Evolutionary conservation across 2,888 invertebrate genomes (phyloP), one percentile per base, ranked within the genome.

Genomic region (Dermolepida albohirtum): DNA sequence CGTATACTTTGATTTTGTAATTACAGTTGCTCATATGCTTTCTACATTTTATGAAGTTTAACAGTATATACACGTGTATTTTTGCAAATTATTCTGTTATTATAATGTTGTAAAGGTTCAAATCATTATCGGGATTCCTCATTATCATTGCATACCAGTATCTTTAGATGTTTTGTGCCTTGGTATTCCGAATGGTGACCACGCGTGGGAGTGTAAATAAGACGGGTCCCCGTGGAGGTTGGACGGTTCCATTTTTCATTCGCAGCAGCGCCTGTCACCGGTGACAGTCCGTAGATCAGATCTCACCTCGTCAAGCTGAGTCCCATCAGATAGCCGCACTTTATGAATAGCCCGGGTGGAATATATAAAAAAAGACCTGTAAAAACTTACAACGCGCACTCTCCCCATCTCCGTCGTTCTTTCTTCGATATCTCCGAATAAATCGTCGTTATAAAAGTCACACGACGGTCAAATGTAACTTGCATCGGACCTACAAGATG

Each of bases 231-330:
- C 69, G 72, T 67, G 70, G 71, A 67, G 72, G 70, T 64, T 67
- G 71, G 71, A 68, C 70, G 70, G 74, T 78, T 79, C 78, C 78
- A 79, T 79, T 79, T 79, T 78, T 79, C 79, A 78, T 78, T 79
- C 78, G 72, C 79, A 78, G 77, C 79, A 75, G 77, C 76, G 74
- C 76, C 78, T 79, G 79, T 79, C 79, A 78, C 75, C 76, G 75
- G 76, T 78, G 79, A 78, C 78, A 78, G 78, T 74, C 73, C 75
- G 75, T 76, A 78, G 78, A 79, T 79, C 76, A 75, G 77, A 79
- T 79, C 78, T 78, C 75, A 72, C 71, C 77, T 77, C 76, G 77
- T 78, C 77, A 78, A 72, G 73, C 71, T 70, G 72, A 69, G 69
- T 67, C 70, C 72, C 68, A 74, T 74, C 73, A 72, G 73, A 74